Evolutionary conservation across 1,140 invertebrate genomes (phyloP), one percentile per base, ranked within the genome.

Genomic region (Manduca sexta): DNA sequence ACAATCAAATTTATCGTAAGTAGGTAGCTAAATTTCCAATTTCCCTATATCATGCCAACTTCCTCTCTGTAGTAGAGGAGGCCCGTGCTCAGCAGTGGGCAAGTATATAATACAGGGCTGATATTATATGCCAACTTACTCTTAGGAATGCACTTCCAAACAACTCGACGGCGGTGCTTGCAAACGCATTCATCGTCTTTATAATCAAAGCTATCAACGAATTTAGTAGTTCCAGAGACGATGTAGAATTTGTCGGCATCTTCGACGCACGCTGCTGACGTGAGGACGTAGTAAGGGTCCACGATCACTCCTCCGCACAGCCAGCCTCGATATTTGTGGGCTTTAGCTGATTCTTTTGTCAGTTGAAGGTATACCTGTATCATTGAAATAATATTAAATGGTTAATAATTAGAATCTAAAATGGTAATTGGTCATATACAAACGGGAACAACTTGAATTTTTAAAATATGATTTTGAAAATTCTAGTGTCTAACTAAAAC

Each of bases 111-210:
- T n/a, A n/a, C n/a, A n/a, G n/a, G n/a, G n/a, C n/a, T n/a, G n/a
- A n/a, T n/a, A n/a, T n/a, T n/a, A n/a, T 16, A 15, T 29, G 43
- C 34, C 14, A 45, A 73, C 77, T 75, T 69, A 84, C 81, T 84
- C 43, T 84, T 84, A 26, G 81, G 81, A 17, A 84, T 77, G 60
- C 81, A 84, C 49, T 84, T 84, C 81, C 81, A 84, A 3, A 84
- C 73, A 16, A 84, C 81, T 44, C 61, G 71, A 1, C 81, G 56
- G 3, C 79, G 56, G 44, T 80, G 65, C n/a, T 83, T 78, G 41
- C 79, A 81, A 26, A 80, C 79, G 16, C 81, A 84, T 0, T 80
- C 60, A 35, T 84, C 65, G 5, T 15, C 53, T 37, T 83, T 81
- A 37, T 81, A 78, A 38, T 83, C 74, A 38, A 78, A 80, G 40